phyloP scores from a whole-genome alignment of 2,113 vertebrate genomes.

The Cromileptes altivelis region DNA sequence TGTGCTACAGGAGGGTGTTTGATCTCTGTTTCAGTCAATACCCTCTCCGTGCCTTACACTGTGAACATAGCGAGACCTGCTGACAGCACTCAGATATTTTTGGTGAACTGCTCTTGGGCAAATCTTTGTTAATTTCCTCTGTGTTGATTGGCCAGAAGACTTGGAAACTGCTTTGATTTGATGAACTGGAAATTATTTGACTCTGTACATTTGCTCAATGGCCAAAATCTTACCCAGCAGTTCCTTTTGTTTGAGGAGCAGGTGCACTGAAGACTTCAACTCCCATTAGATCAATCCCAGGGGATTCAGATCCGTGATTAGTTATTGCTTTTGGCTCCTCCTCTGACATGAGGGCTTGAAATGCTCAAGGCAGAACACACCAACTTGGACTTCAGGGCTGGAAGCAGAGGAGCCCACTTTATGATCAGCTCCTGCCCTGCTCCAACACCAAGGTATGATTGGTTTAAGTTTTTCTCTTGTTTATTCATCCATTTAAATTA shows the following conservation, averaged over 20 bases:
- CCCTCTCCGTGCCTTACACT: conserved; percentile 61
- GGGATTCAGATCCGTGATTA: conserved; percentile 76
- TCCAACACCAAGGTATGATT: conserved; percentile 65
- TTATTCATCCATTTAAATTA: neutral
- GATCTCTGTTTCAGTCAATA: conserved; percentile 82
- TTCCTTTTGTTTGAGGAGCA: conserved; percentile 63
- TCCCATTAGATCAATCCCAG: conserved; percentile 74
- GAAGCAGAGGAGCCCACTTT: conserved; percentile 51
- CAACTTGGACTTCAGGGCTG: conserved; percentile 69
- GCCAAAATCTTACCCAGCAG: neutral
- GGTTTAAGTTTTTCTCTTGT: neutral
- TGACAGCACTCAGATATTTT: conserved; percentile 57
- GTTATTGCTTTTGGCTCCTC: conserved; percentile 88
- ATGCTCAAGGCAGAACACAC: conserved; percentile 65
- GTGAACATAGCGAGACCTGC: conserved; percentile 53
- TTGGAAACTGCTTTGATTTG: conserved; percentile 2
- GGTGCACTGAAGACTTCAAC: conserved; percentile 71
- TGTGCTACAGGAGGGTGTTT: conserved; percentile 81
- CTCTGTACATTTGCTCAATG: neutral
- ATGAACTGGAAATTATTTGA: conserved; percentile 7
- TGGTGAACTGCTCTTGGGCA: conserved; percentile 29
- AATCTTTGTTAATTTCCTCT: conserved; percentile 46
- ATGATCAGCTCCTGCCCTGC: conserved; percentile 50
- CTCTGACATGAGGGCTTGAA: conserved; percentile 85
- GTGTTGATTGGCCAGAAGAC: conserved; percentile 23